Percentiles rank a stretch among this genome's conserved stretches.
These are phyloP conservation scores for Peromyscus aztecus DNA, from an alignment of 2,797 vertebrate genomes.

Conservation along the genomic window DNA sequence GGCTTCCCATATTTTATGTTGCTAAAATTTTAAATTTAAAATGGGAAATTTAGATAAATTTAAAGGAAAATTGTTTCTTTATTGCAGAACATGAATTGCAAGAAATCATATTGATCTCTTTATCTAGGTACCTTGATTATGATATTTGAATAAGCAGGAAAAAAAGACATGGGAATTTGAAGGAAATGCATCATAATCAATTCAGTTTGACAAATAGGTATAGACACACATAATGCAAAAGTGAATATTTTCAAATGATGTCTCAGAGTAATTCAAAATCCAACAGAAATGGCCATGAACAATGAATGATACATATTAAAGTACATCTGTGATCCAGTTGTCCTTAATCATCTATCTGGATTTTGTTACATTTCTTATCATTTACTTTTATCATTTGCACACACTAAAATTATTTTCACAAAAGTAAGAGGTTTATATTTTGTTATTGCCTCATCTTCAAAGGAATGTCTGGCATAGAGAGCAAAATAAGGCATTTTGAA, in stretches of 20 bases:
- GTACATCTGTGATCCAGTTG: neutral
- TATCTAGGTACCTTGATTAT: neutral
- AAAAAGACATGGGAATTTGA: neutral
- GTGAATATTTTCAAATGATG: neutral
- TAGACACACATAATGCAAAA: neutral
- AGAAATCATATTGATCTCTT: neutral
- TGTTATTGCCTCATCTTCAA: constrained; percentile 10
- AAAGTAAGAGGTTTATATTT: neutral
- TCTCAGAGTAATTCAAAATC: neutral
- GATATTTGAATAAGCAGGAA: neutral
- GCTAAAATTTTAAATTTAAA: constrained; percentile 40
- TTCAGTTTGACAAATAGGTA: neutral
- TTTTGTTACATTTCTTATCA: constrained; percentile 23
- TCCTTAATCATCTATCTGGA: neutral
- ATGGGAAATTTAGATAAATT: neutral
- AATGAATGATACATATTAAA: constrained; percentile 28
- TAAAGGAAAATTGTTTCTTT: neutral
- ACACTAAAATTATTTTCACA: neutral
- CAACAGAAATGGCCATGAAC: neutral
- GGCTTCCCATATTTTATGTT: neutral
- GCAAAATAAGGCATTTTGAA: neutral
- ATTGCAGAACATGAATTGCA: neutral
- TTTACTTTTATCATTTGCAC: neutral
- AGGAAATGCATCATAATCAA: constrained; percentile 13
- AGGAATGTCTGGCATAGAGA: neutral